Evolutionary conservation across 2,888 invertebrate species (phyloP).

Genomic region (Philonicus albiceps): DNA sequence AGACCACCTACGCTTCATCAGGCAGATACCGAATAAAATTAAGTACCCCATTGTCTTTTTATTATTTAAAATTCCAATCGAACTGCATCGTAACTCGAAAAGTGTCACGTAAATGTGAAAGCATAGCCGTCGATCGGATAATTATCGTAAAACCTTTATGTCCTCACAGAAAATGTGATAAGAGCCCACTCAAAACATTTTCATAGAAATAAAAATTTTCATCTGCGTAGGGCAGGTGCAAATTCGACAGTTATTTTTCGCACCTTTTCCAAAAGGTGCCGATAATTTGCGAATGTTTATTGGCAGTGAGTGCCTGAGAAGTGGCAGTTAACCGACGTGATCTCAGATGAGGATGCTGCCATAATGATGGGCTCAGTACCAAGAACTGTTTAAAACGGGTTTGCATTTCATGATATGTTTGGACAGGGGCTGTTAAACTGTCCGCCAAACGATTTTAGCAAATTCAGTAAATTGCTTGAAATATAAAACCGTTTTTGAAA

Average conservation of each 20-base stretch:
- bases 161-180: not conserved
- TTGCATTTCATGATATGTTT: not conserved
- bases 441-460: not conserved
- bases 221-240: conserved; percentile 12
- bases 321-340: not conserved
- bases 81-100: not conserved
- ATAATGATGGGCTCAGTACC: not conserved
- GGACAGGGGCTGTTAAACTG: not conserved
- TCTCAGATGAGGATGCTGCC: not conserved
- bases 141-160: conserved; percentile 17
- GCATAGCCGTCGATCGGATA: not conserved
- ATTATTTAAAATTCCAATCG: not conserved
- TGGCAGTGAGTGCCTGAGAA: not conserved
- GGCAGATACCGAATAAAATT: not conserved
- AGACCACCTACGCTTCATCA: not conserved
- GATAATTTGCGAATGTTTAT: conserved; percentile 26
- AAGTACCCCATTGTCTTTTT: not conserved
- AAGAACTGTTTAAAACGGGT: not conserved
- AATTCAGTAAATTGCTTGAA: conserved; percentile 1
- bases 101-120: not conserved
- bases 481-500: not conserved
- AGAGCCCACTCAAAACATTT: not conserved
- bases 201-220: not conserved
- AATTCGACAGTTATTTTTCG: not conserved
- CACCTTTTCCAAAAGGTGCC: not conserved